Conservation (phyloP, 2,113 vertebrate genomes). For the Dipodomys ordii region DNA sequence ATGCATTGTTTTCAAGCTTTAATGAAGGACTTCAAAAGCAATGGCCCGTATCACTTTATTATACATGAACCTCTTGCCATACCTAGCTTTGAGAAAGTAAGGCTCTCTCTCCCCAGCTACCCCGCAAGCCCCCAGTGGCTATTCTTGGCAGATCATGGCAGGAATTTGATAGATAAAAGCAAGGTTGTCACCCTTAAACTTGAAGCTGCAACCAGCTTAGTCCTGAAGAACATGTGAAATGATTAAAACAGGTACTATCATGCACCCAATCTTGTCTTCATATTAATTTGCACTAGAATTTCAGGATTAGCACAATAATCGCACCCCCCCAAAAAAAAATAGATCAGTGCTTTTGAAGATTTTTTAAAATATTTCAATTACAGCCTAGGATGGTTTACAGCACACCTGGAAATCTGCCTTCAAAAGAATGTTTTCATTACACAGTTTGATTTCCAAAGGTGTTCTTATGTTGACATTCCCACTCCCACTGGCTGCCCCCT, state of each 20-base stretch:
- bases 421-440: conserved; percentile 54
- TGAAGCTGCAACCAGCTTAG: conserved; percentile 16
- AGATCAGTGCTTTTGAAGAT: conserved; percentile 62
- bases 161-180: conserved; percentile 61
- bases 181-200: conserved; percentile 46
- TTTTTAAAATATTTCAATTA: conserved; percentile 66
- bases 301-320: conserved; percentile 74
- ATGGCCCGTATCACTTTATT: not conserved
- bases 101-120: not conserved
- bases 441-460: conserved; percentile 57
- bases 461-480: not conserved
- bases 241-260: conserved; percentile 61
- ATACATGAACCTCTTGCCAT: not conserved
- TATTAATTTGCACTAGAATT: conserved; percentile 61
- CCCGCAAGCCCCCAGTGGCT: not conserved
- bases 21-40: not conserved
- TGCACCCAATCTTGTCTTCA: conserved; percentile 30
- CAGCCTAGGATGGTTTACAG: conserved; percentile 38
- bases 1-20: not conserved
- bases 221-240: conserved; percentile 33
- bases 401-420: conserved; percentile 74
- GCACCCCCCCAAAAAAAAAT: not conserved
- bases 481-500: not conserved
- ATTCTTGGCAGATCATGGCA: not conserved
- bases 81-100: not conserved